Conservation (phyloP, 2,888 invertebrate genomes). For the Gymnoscelis rufifasciata region DNA sequence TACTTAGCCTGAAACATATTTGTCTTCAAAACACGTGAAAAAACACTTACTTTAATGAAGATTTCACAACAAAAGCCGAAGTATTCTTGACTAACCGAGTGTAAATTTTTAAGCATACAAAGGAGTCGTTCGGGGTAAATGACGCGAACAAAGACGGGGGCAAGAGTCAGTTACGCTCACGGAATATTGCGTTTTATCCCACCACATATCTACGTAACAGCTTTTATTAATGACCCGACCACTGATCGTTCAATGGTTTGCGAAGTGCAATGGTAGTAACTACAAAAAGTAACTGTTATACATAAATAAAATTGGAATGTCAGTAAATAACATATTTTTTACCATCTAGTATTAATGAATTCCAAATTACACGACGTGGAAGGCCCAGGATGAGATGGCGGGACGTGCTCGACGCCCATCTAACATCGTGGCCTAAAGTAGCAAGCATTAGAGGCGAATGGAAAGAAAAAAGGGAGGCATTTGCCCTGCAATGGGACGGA, state of each 20-base stretch:
- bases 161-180: conserved; percentile 41
- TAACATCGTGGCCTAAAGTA: too few relatives aligned
- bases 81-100: conserved; percentile 25
- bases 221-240: conserved; percentile 47
- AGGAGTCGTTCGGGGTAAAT: conserved; percentile 30
- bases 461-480: too few relatives aligned
- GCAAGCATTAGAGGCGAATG: too few relatives aligned
- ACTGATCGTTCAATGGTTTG: conserved; percentile 63
- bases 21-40: conserved; percentile 10
- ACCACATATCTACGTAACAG: conserved; percentile 39
- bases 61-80: conserved; percentile 15
- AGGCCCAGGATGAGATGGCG: too few relatives aligned
- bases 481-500: too few relatives aligned
- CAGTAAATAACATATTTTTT: too few relatives aligned
- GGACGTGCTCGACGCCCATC: too few relatives aligned
- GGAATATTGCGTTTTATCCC: conserved; percentile 49
- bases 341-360: too few relatives aligned
- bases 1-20: too few relatives aligned
- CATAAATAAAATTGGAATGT: too few relatives aligned
- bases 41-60: conserved; percentile 18
- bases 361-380: too few relatives aligned
- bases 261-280: conserved; percentile 56
- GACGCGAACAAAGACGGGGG: conserved; percentile 28
- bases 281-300: too few relatives aligned
- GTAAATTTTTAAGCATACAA: conserved; percentile 26